phyloP scores from a whole-genome alignment of 2,113 vertebrate genomes.

The Halichoerus grypus region DNA sequence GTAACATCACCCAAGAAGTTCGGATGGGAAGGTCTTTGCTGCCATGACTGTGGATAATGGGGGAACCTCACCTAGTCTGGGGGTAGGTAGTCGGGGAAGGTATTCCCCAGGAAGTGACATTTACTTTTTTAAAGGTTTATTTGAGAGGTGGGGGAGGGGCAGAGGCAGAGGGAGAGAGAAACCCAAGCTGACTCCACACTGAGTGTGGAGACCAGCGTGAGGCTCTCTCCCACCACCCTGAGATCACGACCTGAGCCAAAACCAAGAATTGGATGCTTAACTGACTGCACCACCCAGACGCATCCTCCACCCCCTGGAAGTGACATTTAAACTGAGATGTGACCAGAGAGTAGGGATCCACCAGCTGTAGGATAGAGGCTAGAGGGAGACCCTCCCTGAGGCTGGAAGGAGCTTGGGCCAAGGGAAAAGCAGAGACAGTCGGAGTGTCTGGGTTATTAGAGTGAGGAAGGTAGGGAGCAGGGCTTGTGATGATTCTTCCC shows the following conservation, averaged over 20 bases:
- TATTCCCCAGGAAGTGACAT: not conserved
- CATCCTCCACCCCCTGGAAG: not conserved
- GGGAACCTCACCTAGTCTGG: not conserved
- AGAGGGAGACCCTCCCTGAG: not conserved
- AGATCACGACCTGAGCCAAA: not conserved
- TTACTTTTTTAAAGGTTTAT: not conserved
- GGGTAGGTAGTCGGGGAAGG: too few relatives aligned
- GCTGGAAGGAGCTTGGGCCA: not conserved
- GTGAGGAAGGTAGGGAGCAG: too few relatives aligned
- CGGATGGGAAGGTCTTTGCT: not conserved
- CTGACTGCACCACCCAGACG: not conserved
- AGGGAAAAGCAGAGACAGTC: not conserved
- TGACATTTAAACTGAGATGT: not conserved
- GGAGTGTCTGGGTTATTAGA: not conserved
- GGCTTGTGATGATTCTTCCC: not conserved
- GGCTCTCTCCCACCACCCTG: not conserved
- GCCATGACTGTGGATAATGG: not conserved
- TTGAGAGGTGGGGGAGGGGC: not conserved
- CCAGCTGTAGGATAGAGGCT: not conserved
- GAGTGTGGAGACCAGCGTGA: too few relatives aligned
- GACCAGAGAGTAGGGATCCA: not conserved
- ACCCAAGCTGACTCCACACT: not conserved
- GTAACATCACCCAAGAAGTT: not conserved
- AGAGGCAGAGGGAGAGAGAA: not conserved
- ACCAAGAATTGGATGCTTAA: not conserved